Conservation (phyloP, 2,888 invertebrate species). For the Amiota minor region DNA sequence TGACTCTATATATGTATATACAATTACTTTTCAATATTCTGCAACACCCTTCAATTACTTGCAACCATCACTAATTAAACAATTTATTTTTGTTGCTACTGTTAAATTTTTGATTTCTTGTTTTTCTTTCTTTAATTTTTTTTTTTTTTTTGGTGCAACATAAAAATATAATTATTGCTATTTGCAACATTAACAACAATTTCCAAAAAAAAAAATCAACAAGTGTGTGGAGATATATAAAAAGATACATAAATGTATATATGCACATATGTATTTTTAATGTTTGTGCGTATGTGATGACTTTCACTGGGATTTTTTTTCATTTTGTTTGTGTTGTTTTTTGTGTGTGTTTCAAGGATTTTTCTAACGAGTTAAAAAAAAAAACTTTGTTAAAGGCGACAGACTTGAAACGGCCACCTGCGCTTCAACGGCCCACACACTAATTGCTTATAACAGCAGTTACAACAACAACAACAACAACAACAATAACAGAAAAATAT, state of each 20-base stretch:
- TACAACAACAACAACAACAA: slow-evolving; percentile 55
- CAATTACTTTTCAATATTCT: neutral
- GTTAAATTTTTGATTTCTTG: neutral
- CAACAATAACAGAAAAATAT: slow-evolving; percentile 32
- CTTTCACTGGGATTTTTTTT: neutral
- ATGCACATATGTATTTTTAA: neutral
- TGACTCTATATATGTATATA: neutral
- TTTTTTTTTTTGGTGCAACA: slow-evolving; percentile 46
- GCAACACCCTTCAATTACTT: neutral
- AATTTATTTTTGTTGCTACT: neutral
- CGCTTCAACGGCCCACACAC: slow-evolving; percentile 54
- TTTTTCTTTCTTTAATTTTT: slow-evolving; percentile 31
- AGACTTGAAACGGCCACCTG: neutral
- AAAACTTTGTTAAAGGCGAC: slow-evolving; percentile 14
- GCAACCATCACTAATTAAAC: slow-evolving; percentile 23
- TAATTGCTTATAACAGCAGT: slow-evolving; percentile 58
- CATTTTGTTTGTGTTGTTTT: neutral
- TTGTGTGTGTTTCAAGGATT: neutral
- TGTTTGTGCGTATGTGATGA: slow-evolving; percentile 31
- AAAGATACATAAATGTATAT: neutral
- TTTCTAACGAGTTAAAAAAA: slow-evolving; percentile 36
- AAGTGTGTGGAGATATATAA: neutral
- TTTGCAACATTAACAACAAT: neutral
- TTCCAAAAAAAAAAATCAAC: too few relatives aligned
- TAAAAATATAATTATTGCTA: slow-evolving; percentile 33